Conservation (phyloP, 2,797 vertebrate genomes). For the Rhynchonycteris naso region DNA sequence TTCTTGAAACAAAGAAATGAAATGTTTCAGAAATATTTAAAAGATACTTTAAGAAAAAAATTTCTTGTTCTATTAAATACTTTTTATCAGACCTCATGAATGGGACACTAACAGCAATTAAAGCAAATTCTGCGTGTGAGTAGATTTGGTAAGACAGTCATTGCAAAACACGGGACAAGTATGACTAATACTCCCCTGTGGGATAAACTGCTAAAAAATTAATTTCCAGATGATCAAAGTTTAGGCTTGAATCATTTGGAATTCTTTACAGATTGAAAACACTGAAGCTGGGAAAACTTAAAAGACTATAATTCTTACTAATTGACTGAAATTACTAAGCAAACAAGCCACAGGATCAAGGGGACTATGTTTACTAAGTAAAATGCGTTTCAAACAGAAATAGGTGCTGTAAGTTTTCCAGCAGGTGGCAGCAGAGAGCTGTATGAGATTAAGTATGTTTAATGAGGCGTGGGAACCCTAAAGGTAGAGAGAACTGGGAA, state of each 20-base stretch:
- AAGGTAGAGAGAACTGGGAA: background rate
- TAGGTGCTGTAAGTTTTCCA: constrained; percentile 63
- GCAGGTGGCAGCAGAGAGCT: constrained; percentile 83
- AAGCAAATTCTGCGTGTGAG: background rate
- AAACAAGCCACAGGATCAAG: constrained; percentile 13
- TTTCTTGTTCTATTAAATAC: constrained; percentile 4
- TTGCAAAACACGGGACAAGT: constrained; percentile 17
- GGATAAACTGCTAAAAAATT: constrained; percentile 54
- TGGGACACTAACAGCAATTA: background rate
- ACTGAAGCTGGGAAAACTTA: constrained; percentile 27
- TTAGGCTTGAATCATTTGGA: constrained; percentile 59
- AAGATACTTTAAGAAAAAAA: constrained; percentile 32
- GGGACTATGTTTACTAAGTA: background rate
- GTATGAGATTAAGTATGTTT: background rate
- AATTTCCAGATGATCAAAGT: constrained; percentile 61
- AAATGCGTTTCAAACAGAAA: background rate
- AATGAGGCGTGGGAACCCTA: fast-evolving
- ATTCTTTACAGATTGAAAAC: constrained; percentile 52
- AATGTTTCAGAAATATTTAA: constrained; percentile 22
- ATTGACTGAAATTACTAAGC: constrained; percentile 49
- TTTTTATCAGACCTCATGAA: background rate
- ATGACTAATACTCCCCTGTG: constrained; percentile 30
- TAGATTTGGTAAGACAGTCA: background rate
- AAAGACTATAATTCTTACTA: constrained; percentile 38
- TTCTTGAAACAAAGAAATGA: constrained; percentile 9